Evolutionary conservation across 2,888 invertebrate species (phyloP), one percentile per base, ranked within the genome.

Genomic region (Pollenia labialis): DNA sequence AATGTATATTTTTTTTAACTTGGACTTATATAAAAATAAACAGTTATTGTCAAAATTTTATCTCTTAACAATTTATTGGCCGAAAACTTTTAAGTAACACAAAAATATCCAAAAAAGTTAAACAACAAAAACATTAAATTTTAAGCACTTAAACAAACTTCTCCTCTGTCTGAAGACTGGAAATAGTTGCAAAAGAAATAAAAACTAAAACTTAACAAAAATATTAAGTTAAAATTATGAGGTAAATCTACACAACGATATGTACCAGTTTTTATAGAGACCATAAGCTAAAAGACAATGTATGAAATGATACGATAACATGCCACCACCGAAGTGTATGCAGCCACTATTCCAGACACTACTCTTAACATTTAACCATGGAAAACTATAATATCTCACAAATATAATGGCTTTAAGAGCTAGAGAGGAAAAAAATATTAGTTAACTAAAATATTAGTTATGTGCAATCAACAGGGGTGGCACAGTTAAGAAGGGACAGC

Each of bases 1-100:
- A 62, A 54, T 18, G 6, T 9, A 40, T 40, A n/a, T 23, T 50
- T 46, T 46, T 50, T 50, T 18, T 8, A 12, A 14, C 6, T 32
- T 32, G 32, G 10, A 48, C 9, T 40, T 32, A 32, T 74, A 42
- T 18, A 48, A 71, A 79, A 66, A 79, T 66, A 84, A 74, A 54
- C 52, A 79, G 46, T 79, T 83, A 66, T 72, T 71, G 77, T 83
- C 79, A 79, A 79, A 79, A n/a, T 79, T 74, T 84, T 74, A 84
- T 84, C 84, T 84, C 66, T 54, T 16, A 54, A 74, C 58, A 58
- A 72, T 68, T 74, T 79, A 68, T 74, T 66, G 50, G 44, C n/a
- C 52, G 54, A 44, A 72, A 62, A 72, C 48, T 62, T 66, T 40
- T 12, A 64, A 62, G 18, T n/a, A 32, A 48, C 8, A 32, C 8